A percentile compares a stretch with the other conserved stretches of the same genome.
Conservation (phyloP, 92 coral and sea anemone genomes). For the Galaxea fascicularis region DNA sequence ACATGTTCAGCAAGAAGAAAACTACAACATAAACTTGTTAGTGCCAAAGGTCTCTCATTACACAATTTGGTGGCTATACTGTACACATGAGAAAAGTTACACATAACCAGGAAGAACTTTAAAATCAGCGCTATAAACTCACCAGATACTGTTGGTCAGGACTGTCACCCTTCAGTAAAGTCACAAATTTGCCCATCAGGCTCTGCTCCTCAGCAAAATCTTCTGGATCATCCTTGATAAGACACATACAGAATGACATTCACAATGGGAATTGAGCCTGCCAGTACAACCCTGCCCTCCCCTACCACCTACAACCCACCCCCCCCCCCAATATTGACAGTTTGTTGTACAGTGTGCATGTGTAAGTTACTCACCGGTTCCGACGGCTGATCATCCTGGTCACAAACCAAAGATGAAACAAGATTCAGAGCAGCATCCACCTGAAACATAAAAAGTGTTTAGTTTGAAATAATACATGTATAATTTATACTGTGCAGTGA, state of each 20-base stretch:
- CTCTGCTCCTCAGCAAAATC: conserved; percentile 98
- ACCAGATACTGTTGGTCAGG: conserved; percentile 98
- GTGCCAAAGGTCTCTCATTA: too few species aligned
- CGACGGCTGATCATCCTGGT: conserved; percentile 96
- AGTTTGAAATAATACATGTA: too few species aligned
- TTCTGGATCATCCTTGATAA: conserved; percentile 88
- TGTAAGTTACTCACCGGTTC: conserved; percentile 78
- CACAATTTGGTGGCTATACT: too few species aligned
- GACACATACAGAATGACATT: neutral
- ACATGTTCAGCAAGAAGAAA: too few species aligned
- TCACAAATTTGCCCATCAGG: conserved; percentile 96
- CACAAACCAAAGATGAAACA: conserved; percentile 90
- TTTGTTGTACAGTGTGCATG: too few species aligned
- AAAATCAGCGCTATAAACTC: conserved; percentile 29
- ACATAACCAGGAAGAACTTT: neutral
- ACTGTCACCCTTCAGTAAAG: conserved; percentile 85
- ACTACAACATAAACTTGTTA: too few species aligned
- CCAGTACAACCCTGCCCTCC: neutral
- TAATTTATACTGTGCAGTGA: too few species aligned
- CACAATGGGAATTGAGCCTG: neutral
- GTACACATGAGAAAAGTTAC: neutral
- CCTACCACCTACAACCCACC: too few species aligned
- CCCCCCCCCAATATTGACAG: too few species aligned
- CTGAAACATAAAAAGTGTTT: conserved; percentile 12
- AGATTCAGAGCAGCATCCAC: conserved; percentile 84